Base-by-base conservation (phyloP, 1,140 invertebrate genomes). In the Drosophila chauvacae region DNA sequence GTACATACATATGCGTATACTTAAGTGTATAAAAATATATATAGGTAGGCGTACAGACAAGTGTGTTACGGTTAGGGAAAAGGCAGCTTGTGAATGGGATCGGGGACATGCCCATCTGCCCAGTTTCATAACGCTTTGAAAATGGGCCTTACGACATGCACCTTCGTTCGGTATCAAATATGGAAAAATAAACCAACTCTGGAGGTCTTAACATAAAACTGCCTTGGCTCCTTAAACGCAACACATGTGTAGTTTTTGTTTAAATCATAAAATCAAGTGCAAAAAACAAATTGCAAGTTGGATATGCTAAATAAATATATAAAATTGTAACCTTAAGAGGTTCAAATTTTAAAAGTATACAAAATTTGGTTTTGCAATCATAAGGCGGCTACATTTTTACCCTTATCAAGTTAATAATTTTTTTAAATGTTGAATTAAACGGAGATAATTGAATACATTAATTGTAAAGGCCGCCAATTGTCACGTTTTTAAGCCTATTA, bases 211-310 rank as follows among this genome's bases (percentile, higher is more conserved):
- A 16, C 18, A 61, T 30, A 51, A 26, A 14, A 35, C 28, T 23
- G 26, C 13, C 44, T 35, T 37, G 20, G 6, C 4, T 37, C 45
- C 41, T 18, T 6, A 70, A 70, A 18, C 18, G 33, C 41, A 45
- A 20, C 50, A 33, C 28, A 51, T 37, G 7, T 26, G 13, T 28
- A 26, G 13, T 2, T 39, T 23, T 57, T 37, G 51, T 23, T 55
- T 11, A 37, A 39, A 26, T n/a, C 33, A 39, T 39, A 70, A 77
- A 85, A 74, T 50, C 47, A 79, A 78, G 82, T 81, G 81, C 81
- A 47, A 62, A 74, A 87, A 84, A 83, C 77, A 83, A 83, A 69
- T 83, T 80, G 72, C 77, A 64, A 75, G 37, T 70, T 55, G 74
- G 65, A 74, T 63, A 80, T 44, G 63, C 73, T 63, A 7, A 14